Evolutionary conservation across 2,797 vertebrate genomes (phyloP), one percentile per base, ranked within the genome.

Genomic region (Crenichthys baileyi): DNA sequence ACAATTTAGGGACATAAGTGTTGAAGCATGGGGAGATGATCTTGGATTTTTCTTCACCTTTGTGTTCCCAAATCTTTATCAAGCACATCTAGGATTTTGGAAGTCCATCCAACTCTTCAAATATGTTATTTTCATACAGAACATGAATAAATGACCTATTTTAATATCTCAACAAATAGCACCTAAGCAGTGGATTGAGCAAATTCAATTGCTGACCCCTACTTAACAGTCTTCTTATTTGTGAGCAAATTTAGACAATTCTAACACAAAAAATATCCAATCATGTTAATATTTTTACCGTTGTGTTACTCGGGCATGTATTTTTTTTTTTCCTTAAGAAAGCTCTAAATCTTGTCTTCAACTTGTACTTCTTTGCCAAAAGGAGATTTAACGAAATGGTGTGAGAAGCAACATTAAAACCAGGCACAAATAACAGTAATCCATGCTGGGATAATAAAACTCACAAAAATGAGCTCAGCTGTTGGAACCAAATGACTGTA

Each of bases 401-500:
- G 24, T 77, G 61, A 85, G 46, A 46, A 53, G 83, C 80, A 78
- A 78, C 58, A 61, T 58, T 76, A 85, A 85, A 80, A 58, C 60
- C 24, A 58, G 73, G 83, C 22, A 61, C 86, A 68, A 73, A 67
- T 44, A 63, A 81, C 58, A 70, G 74, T 60, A 77, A 79, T 63
- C 74, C 29, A 41, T 78, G 73, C 83, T 20, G 73, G 36, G 73
- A 67, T 5, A 46, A 68, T 83, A 73, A 82, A 77, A 76, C 75
- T 77, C 72, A 79, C 67, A 76, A 44, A 65, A 79, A 60, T 73
- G n/a, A 84, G 55, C 58, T 46, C 71, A 77, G 79, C 65, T 77
- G 58, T 63, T 79, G 78, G 74, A 87, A 36, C 72, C 76, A 55
- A 79, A 90, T 90, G 79, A 79, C 71, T 1, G 78, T 84, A 87